Evolutionary conservation across 1,140 invertebrate genomes (phyloP).

Genomic region (Ips typographus): DNA sequence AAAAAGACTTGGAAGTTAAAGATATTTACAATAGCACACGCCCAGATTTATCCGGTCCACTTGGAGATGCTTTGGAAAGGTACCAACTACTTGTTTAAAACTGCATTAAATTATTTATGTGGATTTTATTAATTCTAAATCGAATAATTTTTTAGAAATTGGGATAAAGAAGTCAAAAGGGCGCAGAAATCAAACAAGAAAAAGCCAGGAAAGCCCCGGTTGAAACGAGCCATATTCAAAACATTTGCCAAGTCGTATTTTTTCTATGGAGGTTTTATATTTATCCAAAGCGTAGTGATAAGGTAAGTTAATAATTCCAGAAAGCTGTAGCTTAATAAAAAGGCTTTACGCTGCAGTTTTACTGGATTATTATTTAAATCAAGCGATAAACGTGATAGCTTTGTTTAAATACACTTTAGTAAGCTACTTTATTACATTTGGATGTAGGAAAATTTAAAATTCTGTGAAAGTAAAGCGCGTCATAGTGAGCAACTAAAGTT

Average conservation of each 20-base stretch:
- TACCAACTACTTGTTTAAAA: slow-evolving; percentile 41
- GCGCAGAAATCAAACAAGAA: slow-evolving; percentile 36
- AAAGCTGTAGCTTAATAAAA: too few species aligned
- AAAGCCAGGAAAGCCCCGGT: slow-evolving; percentile 33
- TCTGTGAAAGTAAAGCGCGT: too few species aligned
- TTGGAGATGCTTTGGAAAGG: slow-evolving; percentile 64
- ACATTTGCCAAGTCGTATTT: slow-evolving; percentile 49
- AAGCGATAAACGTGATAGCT: too few species aligned
- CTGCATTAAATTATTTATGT: slow-evolving; percentile 51
- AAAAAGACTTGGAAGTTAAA: slow-evolving; percentile 62
- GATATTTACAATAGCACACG: slow-evolving; percentile 62
- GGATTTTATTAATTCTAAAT: slow-evolving; percentile 52
- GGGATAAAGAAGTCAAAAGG: slow-evolving; percentile 54
- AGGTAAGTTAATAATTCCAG: slow-evolving; percentile 32
- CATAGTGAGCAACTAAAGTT: too few species aligned
- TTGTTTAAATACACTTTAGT: too few species aligned
- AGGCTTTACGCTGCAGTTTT: too few species aligned
- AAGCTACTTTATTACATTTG: too few species aligned
- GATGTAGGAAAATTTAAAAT: too few species aligned
- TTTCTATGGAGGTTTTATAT: slow-evolving; percentile 43
- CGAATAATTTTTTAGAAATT: slow-evolving; percentile 60
- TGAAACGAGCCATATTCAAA: slow-evolving; percentile 49
- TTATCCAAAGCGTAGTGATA: slow-evolving; percentile 45
- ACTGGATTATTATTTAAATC: too few species aligned
- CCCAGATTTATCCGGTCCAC: slow-evolving; percentile 27